Evolutionary conservation across 1,140 invertebrate species (phyloP).

Genomic region (Dolichoris vasculosae): DNA sequence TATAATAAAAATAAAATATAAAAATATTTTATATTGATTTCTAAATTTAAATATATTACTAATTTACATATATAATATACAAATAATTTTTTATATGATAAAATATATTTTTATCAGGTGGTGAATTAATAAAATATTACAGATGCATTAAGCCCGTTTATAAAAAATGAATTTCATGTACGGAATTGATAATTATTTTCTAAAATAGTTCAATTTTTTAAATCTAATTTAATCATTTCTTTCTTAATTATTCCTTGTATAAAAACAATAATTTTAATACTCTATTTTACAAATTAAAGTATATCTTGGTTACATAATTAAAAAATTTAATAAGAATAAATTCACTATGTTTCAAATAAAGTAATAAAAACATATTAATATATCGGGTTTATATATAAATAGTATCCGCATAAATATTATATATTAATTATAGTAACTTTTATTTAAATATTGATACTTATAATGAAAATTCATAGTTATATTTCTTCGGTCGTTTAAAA

Average conservation of each 20-base stretch:
- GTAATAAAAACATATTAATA: background rate
- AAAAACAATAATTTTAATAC: background rate
- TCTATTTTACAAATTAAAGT: background rate
- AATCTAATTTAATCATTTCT: background rate
- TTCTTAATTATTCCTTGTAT: background rate
- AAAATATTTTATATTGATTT: too few species aligned
- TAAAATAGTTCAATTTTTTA: background rate
- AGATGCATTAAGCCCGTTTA: too few species aligned
- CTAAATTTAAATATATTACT: too few species aligned
- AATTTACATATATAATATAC: too few species aligned
- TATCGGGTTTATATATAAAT: background rate
- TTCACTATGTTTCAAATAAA: background rate
- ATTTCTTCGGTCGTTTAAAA: constrained; percentile 1
- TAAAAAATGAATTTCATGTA: too few species aligned
- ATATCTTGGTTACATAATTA: background rate
- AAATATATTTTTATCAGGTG: too few species aligned
- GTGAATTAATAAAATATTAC: too few species aligned
- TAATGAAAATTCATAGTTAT: background rate
- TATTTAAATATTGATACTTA: background rate
- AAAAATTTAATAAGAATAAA: background rate
- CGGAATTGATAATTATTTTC: background rate
- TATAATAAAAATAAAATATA: too few species aligned
- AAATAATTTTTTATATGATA: too few species aligned
- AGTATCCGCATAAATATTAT: background rate
- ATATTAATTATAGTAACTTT: background rate